Evolutionary conservation across 2,797 vertebrate genomes (phyloP).

Genomic region (Pelochelys cantorii): DNA sequence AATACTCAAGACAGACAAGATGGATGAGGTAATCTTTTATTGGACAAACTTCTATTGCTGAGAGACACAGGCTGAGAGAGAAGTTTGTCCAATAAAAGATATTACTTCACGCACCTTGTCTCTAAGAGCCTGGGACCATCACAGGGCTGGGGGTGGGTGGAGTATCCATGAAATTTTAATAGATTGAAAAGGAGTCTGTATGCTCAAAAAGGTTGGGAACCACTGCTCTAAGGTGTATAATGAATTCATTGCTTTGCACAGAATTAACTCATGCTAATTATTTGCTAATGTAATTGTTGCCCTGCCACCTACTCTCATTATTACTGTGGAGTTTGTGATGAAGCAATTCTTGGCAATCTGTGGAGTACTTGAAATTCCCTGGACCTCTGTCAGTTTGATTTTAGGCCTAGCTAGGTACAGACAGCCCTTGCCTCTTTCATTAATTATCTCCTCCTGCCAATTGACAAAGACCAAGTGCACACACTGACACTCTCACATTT

Average conservation of each 20-base stretch:
- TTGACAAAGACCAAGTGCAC: background rate
- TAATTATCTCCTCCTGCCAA: background rate
- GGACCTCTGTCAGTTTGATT: background rate
- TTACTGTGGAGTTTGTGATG: background rate
- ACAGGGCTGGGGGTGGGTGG: background rate
- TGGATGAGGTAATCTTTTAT: background rate
- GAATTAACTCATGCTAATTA: background rate
- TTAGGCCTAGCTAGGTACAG: accelerated
- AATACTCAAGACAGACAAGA: background rate
- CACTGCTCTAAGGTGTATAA: background rate
- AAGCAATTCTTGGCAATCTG: background rate
- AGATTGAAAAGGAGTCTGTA: no score
- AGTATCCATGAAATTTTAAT: no score
- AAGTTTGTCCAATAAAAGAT: background rate
- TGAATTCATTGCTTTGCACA: background rate
- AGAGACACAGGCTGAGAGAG: background rate
- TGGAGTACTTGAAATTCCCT: background rate
- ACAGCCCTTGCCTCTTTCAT: background rate
- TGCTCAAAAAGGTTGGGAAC: no score
- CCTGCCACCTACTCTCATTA: background rate
- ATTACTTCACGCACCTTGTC: background rate
- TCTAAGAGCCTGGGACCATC: background rate
- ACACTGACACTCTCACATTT: background rate
- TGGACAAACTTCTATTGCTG: background rate
- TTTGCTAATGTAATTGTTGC: background rate